phyloP scores from a whole-genome alignment of 2,888 invertebrate genomes.

The Stenurella melanura region DNA sequence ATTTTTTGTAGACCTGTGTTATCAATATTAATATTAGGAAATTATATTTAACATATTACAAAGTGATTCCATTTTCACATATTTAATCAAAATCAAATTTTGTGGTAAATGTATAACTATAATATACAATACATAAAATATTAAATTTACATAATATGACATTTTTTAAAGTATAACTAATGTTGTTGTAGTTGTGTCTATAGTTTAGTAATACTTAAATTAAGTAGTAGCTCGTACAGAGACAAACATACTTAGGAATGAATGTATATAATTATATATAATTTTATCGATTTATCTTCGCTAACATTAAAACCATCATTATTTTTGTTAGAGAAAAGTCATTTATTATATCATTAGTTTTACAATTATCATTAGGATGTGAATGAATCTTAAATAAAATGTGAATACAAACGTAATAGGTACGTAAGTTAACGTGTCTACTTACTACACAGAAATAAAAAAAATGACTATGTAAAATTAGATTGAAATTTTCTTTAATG shows the following conservation, averaged over 20 bases:
- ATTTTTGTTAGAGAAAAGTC: not conserved
- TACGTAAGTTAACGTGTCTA: not conserved
- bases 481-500: not conserved
- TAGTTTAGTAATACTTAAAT: constrained; percentile 15
- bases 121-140: not conserved
- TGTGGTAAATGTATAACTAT: not conserved
- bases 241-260: not conserved
- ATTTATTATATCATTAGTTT: constrained; percentile 8
- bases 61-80: not conserved
- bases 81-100: not conserved
- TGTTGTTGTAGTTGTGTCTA: not conserved
- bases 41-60: not conserved
- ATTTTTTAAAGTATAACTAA: not conserved
- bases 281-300: constrained; percentile 26
- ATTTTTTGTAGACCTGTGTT: no score
- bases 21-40: no score
- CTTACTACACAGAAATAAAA: not conserved
- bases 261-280: constrained; percentile 7
- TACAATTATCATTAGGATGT: not conserved
- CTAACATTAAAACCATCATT: constrained; percentile 1
- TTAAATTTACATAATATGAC: not conserved
- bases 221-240: constrained; percentile 8
- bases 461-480: not conserved
- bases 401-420: not conserved
- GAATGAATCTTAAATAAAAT: not conserved